These are phyloP conservation scores for Limnephilus auricula DNA, from an alignment of 2,888 invertebrate genomes.

Conservation along the genomic window DNA sequence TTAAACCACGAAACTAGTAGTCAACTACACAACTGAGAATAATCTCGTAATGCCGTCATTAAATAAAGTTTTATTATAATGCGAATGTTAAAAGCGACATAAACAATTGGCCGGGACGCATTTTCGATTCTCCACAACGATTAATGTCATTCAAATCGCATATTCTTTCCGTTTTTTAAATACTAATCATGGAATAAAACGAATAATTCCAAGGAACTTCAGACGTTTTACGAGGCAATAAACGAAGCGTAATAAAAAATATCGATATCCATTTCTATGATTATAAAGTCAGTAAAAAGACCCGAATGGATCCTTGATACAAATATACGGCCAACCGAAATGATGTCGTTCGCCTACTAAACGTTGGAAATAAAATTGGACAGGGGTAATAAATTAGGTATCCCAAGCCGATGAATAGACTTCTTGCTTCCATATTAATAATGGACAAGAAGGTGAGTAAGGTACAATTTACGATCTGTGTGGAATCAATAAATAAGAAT, in stretches of 20 bases:
- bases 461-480: constrained; percentile 58
- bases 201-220: constrained; percentile 49
- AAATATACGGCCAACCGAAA: constrained; percentile 52
- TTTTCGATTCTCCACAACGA: constrained; percentile 33
- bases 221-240: constrained; percentile 51
- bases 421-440: constrained; percentile 56
- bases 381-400: constrained; percentile 59
- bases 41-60: constrained; percentile 35
- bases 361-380: constrained; percentile 53
- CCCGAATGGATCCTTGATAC: constrained; percentile 48
- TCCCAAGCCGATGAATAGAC: constrained; percentile 46
- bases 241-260: constrained; percentile 50
- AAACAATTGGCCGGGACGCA: constrained; percentile 51
- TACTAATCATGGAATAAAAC: constrained; percentile 55
- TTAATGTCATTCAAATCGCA: constrained; percentile 57
- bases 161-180: constrained; percentile 58
- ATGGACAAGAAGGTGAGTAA: constrained; percentile 58
- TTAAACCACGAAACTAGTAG: constrained; percentile 40
- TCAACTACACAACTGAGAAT: constrained; percentile 17
- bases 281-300: constrained; percentile 52
- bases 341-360: constrained; percentile 57
- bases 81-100: constrained; percentile 53
- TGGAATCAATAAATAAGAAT: constrained; percentile 60
- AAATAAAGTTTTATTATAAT: constrained; percentile 57
- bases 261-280: constrained; percentile 52